Evolutionary conservation across 2,888 invertebrate genomes (phyloP), one percentile per base, ranked within the genome.

Genomic region (Sinelater perroti): DNA sequence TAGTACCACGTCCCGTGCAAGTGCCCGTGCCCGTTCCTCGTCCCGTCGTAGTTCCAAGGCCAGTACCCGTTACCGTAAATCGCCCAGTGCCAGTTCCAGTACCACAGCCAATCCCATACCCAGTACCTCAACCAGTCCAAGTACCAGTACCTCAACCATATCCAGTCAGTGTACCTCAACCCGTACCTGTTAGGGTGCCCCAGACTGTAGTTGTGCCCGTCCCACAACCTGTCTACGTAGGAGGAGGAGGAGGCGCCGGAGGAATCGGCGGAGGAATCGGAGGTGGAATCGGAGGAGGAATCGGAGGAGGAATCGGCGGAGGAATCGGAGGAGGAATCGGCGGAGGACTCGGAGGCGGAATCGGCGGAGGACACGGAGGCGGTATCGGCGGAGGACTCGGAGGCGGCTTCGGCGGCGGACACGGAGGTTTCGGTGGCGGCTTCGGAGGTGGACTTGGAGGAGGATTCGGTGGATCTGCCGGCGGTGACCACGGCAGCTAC

Each of bases 161-260:
- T 20, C 38, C 44, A 10, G 52, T 52, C 3, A 10, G 18, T 21
- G 44, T 73, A 58, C 70, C 69, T 33, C 67, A 62, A 26, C 67
- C 67, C 1, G 60, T 65, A 11, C 53, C 63, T 5, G 66, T 60
- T 17, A 18, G 72, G n/a, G 75, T 78, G n/a, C 75, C 76, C 18
- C 77, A 78, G 3, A 77, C 77, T 1, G 69, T 75, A 20, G 75
- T 73, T 16, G 75, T 77, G n/a, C 75, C 75, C 5, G 73, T 74
- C 16, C 74, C 77, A 7, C 71, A 73, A 54, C 38, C 82, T 81
- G 0, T 83, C 7, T n/a, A 17, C 6, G 26, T 45, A 3, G 35
- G 45, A 17, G 49, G 49, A 20, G 35, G 33, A 13, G 31, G 42
- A 20, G 52, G 52, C n/a, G 17, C 6, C 10, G 46, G 31, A 46